phyloP scores from a whole-genome alignment of 2,797 vertebrate species.

The Hapalemur alaotrensis region DNA sequence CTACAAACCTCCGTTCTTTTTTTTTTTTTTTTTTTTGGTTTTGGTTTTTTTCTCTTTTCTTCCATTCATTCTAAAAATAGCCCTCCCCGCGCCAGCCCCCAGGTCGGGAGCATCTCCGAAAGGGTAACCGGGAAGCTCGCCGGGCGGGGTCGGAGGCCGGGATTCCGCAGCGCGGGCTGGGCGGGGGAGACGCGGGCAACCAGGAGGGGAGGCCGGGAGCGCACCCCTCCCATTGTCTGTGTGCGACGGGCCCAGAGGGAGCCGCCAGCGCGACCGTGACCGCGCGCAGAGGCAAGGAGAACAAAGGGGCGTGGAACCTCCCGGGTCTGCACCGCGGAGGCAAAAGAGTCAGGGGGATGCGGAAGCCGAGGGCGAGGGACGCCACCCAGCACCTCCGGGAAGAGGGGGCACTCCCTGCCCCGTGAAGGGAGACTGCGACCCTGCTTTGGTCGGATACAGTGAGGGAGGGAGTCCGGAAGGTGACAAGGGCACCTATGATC shows the following conservation, averaged over 20 bases:
- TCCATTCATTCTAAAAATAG: constrained; percentile 52
- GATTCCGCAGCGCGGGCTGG: constrained; percentile 14
- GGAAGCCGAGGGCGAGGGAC: not conserved
- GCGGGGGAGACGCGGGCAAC: not conserved
- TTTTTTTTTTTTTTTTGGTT: not conserved
- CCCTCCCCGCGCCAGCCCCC: not conserved
- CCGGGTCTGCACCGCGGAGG: not conserved
- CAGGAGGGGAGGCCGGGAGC: not conserved
- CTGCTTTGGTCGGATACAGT: not conserved
- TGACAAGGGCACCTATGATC: not conserved
- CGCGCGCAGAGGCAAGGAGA: not conserved
- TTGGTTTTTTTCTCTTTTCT: not conserved
- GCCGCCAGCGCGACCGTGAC: not conserved
- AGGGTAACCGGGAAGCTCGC: not conserved
- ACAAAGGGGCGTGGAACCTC: constrained; percentile 31
- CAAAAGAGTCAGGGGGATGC: not conserved
- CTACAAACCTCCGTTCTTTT: not conserved
- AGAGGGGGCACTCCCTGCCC: not conserved
- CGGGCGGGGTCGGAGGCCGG: not conserved
- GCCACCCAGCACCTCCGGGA: not conserved
- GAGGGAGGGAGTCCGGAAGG: not conserved
- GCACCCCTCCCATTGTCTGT: not conserved
- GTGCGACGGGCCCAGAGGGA: not conserved
- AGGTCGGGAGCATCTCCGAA: not conserved
- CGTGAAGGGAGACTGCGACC: not conserved